Evolutionary conservation across 2,113 vertebrate genomes (phyloP).

Genomic region (Ivindomyrus marchei): DNA sequence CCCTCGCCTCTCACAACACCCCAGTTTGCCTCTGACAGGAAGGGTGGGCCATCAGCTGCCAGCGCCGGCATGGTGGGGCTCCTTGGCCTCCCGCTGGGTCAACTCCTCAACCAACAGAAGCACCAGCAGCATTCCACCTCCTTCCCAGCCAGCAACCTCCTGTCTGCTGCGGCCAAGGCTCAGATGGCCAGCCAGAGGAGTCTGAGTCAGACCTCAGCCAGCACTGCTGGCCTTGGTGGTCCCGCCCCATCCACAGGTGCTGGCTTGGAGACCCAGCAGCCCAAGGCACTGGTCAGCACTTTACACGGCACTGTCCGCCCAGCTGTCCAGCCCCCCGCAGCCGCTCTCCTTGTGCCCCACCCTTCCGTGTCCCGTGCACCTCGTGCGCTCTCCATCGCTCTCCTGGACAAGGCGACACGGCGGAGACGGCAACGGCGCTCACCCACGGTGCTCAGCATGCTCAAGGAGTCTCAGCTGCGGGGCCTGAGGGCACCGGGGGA

Average conservation of each 20-base stretch:
- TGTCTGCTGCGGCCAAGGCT: slow-evolving; percentile 80
- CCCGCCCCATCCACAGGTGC: slow-evolving; percentile 38
- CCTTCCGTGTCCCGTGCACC: slow-evolving; percentile 26
- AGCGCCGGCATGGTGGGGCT: slow-evolving; percentile 47
- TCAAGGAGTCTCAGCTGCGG: slow-evolving; percentile 49
- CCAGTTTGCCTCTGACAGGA: slow-evolving; percentile 32
- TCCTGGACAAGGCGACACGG: slow-evolving; percentile 32
- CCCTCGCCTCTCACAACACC: slow-evolving; percentile 40
- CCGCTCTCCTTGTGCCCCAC: slow-evolving; percentile 47
- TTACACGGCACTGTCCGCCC: slow-evolving; percentile 66
- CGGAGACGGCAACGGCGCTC: slow-evolving; percentile 46
- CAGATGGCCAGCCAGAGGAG: slow-evolving; percentile 71
- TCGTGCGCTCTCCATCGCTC: slow-evolving; percentile 6
- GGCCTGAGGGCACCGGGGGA: background rate
- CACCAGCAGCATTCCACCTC: slow-evolving; percentile 62
- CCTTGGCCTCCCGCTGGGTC: slow-evolving; percentile 64
- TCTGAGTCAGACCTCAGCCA: slow-evolving; percentile 50
- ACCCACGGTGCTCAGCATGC: slow-evolving; percentile 58
- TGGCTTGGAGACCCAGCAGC: slow-evolving; percentile 50
- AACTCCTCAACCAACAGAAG: slow-evolving; percentile 65
- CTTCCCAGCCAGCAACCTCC: slow-evolving; percentile 79
- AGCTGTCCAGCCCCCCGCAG: slow-evolving; percentile 46
- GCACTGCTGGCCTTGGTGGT: slow-evolving; percentile 27
- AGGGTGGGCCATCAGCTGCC: slow-evolving; percentile 29
- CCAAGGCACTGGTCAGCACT: slow-evolving; percentile 78